These are phyloP conservation scores for Tetheella fluctuosa DNA, from an alignment of 2,888 invertebrate species.

Conservation along the genomic window DNA sequence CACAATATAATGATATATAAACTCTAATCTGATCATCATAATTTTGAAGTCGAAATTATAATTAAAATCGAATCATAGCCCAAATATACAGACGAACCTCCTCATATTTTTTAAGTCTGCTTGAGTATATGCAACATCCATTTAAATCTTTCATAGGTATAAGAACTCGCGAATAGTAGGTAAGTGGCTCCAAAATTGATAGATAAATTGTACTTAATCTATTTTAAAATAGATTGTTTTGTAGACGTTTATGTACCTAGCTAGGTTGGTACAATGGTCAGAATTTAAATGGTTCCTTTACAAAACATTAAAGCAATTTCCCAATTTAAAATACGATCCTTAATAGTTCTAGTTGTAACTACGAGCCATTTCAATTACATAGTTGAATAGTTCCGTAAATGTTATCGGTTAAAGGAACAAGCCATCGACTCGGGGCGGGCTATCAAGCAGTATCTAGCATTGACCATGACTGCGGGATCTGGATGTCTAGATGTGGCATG, in stretches of 20 bases:
- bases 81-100: no score
- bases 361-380: constrained; percentile 7
- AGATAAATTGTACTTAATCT: neutral
- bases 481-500: constrained; percentile 31
- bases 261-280: neutral
- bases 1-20: no score
- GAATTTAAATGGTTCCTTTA: constrained; percentile 1
- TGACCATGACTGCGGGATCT: constrained; percentile 63
- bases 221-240: neutral
- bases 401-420: constrained; percentile 13
- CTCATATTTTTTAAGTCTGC: no score
- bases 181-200: neutral
- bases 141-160: no score
- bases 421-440: neutral
- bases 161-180: no score
- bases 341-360: constrained; percentile 12
- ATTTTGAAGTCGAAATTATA: no score
- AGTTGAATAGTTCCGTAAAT: constrained; percentile 6
- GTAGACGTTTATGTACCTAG: neutral
- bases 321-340: constrained; percentile 34
- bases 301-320: constrained; percentile 25
- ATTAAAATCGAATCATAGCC: no score
- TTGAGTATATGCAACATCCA: no score
- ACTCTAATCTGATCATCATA: no score
- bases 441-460: constrained; percentile 48